Conservation (phyloP, 2,113 vertebrate species). For the Albula goreensis region DNA sequence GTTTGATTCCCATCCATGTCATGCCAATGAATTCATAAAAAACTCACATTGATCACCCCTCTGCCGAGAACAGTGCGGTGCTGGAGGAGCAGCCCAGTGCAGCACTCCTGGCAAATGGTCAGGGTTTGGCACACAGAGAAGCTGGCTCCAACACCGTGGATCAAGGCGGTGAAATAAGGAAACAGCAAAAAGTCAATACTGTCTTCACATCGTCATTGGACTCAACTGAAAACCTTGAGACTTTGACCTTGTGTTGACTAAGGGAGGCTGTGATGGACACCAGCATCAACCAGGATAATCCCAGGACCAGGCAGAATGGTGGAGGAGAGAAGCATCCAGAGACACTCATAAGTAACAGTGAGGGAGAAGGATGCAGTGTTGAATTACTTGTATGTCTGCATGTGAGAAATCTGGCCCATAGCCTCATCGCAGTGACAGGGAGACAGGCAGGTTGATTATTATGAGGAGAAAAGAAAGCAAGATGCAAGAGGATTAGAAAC, state of each 20-base stretch:
- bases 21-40: not conserved
- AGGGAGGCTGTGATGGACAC: not conserved
- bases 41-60: not conserved
- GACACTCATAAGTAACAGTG: not conserved
- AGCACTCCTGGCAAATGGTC: not conserved
- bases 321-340: not conserved
- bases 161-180: not conserved
- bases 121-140: not conserved
- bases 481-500: not conserved
- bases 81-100: not conserved
- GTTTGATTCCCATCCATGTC: not conserved
- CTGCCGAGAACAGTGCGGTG: not conserved
- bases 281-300: not conserved
- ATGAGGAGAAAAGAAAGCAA: constrained; percentile 34
- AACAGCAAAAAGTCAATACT: not conserved
- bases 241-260: not conserved
- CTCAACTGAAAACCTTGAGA: not conserved
- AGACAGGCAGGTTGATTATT: constrained; percentile 61
- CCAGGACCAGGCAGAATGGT: not conserved
- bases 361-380: not conserved
- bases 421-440: constrained; percentile 17
- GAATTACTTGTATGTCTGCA: not conserved
- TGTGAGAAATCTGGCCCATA: not conserved
- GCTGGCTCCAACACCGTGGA: not conserved
- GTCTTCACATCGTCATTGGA: not conserved